These are phyloP conservation scores for Porites cylindrica DNA, from an alignment of 92 coral and sea anemone species.

Conservation along the genomic window DNA sequence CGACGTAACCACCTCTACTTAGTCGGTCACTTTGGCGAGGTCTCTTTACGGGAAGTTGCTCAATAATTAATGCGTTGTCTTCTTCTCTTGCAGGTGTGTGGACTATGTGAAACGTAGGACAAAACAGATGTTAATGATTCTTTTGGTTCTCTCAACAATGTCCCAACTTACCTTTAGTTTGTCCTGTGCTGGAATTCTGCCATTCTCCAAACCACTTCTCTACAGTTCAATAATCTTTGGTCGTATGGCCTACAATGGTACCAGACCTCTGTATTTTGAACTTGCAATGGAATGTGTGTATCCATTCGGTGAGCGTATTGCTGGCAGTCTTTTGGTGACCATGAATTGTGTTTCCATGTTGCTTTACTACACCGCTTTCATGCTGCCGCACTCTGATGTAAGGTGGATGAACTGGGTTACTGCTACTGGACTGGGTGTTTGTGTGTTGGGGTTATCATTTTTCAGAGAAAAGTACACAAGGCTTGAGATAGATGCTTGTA, in stretches of 20 bases:
- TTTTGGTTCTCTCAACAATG: conserved; percentile 55
- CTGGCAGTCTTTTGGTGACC: conserved; percentile 56
- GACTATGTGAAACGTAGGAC: conserved; percentile 60
- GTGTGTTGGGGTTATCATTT: conserved; percentile 63
- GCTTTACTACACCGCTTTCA: conserved; percentile 60
- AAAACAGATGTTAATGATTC: conserved; percentile 60
- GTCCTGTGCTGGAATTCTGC: conserved; percentile 70
- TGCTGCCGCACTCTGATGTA: conserved; percentile 77
- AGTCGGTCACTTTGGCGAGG: too few species aligned
- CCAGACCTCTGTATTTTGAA: conserved; percentile 73
- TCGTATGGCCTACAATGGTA: conserved; percentile 69
- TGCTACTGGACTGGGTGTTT: conserved; percentile 51
- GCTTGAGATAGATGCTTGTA: conserved; percentile 55
- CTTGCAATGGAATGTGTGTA: conserved; percentile 74
- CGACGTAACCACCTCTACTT: too few species aligned
- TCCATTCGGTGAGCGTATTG: conserved; percentile 71
- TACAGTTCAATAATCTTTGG: conserved; percentile 63
- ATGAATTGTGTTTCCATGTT: conserved; percentile 56
- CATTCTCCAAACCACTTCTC: conserved; percentile 69
- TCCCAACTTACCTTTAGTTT: conserved; percentile 69
- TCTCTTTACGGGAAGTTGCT: too few species aligned
- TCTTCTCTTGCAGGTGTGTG: conserved; percentile 51
- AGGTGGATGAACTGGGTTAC: conserved; percentile 87
- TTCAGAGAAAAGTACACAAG: conserved; percentile 67
- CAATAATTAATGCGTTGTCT: too few species aligned